Evolutionary conservation across 2,888 invertebrate species (phyloP), one percentile per base, ranked within the genome.

Genomic region (Platycnemis pennipes): DNA sequence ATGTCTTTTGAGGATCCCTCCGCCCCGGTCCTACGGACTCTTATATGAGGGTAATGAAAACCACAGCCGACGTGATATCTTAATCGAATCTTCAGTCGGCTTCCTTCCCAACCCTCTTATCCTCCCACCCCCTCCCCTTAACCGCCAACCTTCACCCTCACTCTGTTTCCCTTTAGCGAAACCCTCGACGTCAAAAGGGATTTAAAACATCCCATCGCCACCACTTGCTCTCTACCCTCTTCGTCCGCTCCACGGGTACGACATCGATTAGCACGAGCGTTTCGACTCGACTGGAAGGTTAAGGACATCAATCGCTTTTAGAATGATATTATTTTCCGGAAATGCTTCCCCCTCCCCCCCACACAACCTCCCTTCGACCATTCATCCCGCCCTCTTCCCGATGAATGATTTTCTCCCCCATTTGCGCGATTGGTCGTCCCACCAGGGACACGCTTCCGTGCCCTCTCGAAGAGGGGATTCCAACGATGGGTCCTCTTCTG

Each of bases 11-110:
- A 46, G 46, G 87, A 87, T 46, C 45, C 87, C 45, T 42, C 22
- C 77, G 4, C 45, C 87, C 22, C 7, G 87, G 87, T n/a, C 87
- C 42, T 44, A 44, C 26, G 42, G 86, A 45, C 87, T 87, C 87
- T 87, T 87, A 87, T 45, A 87, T 87, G 87, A 44, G 87, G 87
- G 87, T 87, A 87, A 87, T 87, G 87, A 87, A 87, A 87, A 44
- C 87, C 87, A 87, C 45, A 46, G 46, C 11, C 45, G 37, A 87
- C 45, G 87, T 8, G 46, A 46, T 87, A 87, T 87, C 87, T 87
- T 87, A 87, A 87, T 87, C 87, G 87, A 87, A 87, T 87, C 87
- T 87, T 46, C 45, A 87, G 87, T 44, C 87, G 37, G 87, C 42
- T 42, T 46, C 19, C 87, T 42, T 46, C 42, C 42, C 86, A 26